A percentile compares a stretch with the other conserved stretches of the same genome.
Evolutionary conservation across 2,888 invertebrate species (phyloP).

Genomic region (Acronicta psi): DNA sequence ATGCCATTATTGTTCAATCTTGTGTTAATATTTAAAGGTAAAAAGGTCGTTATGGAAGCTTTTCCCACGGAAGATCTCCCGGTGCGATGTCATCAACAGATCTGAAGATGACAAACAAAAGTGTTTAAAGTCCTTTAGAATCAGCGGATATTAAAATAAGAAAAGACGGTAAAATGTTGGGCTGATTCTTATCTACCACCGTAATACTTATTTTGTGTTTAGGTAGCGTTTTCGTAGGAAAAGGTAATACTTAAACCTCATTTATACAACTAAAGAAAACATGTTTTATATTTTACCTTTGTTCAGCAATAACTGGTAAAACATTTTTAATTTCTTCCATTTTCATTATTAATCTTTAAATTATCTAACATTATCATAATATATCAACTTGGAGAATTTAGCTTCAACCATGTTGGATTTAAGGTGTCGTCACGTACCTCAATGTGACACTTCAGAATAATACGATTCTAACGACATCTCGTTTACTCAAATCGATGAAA

Average conservation of each 20-base stretch:
- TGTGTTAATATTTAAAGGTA: constrained; percentile 32
- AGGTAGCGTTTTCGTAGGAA: too few relatives aligned
- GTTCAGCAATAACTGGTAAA: too few relatives aligned
- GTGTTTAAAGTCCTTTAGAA: constrained; percentile 26
- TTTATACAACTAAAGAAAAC: too few relatives aligned
- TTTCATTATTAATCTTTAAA: too few relatives aligned
- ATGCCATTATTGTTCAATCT: constrained; percentile 40
- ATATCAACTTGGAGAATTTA: not conserved
- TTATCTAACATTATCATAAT: too few relatives aligned
- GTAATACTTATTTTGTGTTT: too few relatives aligned
- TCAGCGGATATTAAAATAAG: constrained; percentile 38
- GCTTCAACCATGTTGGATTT: constrained; percentile 33
- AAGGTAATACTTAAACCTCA: too few relatives aligned
- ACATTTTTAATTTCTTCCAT: too few relatives aligned
- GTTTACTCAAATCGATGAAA: constrained; percentile 44
- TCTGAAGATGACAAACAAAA: constrained; percentile 43
- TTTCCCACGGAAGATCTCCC: constrained; percentile 15
- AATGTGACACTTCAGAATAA: constrained; percentile 45
- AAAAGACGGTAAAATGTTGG: constrained; percentile 13
- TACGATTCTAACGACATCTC: constrained; percentile 47
- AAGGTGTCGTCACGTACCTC: constrained; percentile 42
- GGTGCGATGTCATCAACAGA: constrained; percentile 38
- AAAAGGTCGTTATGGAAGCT: constrained; percentile 23
- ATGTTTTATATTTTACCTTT: too few relatives aligned
- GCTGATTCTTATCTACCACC: not conserved